Evolutionary conservation across 2,888 invertebrate species (phyloP), one percentile per base, ranked within the genome.

Genomic region (Physocephala rufipes): DNA sequence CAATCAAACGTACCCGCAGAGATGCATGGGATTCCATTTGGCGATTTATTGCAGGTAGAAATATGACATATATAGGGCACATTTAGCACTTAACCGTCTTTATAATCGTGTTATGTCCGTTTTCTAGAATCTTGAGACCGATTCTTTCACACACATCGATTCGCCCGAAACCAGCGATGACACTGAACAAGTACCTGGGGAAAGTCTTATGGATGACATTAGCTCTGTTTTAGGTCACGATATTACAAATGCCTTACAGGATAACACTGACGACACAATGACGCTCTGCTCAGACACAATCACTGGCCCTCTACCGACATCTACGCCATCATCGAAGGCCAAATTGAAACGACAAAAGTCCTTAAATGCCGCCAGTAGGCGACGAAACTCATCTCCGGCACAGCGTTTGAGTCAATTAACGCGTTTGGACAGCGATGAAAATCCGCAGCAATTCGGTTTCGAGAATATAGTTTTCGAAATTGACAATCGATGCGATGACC

Each of bases 111-210:
- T n/a, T 13, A n/a, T 1, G 24, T 64, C 4, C 87, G 80, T n/a
- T 15, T 7, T 0, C 28, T 87, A 80, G 89, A 89, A 76, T 67
- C 76, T 85, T 12, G 83, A 84, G 72, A 80, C 83, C 0, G 82
- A 80, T 68, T 87, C 87, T 67, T 92, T 94, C 66, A 90, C 91
- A 15, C 94, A 95, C 80, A 94, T 94, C 68, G 94, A 95, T 82
- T 94, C 94, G 0, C 93, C 94, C 0, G 94, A 94, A 87, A 89
- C 90, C 15, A 93, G 93, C 7, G 94, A 95, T 74, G 90, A 91
- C 13, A 91, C 91, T 3, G 93, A 93, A 80, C 89, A 91, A 7
- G 88, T 92, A 76, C 92, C 92, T 73, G 93, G 93, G 7, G 94
- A 93, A 83, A 93, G 93, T 64, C 89, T 93, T 45, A 90, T 93